phyloP scores from a whole-genome alignment of 2,888 invertebrate genomes.

The Pheosia gnoma region DNA sequence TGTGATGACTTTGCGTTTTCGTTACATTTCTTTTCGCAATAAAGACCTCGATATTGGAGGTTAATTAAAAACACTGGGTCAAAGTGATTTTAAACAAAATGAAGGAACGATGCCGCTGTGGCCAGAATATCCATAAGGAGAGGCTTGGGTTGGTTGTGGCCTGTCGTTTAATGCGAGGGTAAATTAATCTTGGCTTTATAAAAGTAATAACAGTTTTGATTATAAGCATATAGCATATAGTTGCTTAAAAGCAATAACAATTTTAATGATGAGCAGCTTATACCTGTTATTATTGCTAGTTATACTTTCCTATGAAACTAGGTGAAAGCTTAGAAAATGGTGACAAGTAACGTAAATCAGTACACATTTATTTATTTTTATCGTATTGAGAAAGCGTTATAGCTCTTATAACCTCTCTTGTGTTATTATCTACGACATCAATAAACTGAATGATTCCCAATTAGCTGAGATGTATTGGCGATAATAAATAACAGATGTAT shows the following conservation, averaged over 20 bases:
- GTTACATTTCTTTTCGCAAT: constrained; percentile 64
- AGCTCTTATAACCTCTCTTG: background rate
- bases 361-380: background rate
- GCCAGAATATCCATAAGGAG: background rate
- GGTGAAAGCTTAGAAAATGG: too few relatives aligned
- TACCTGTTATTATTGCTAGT: too few relatives aligned
- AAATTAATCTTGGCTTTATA: too few relatives aligned
- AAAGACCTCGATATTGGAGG: constrained; percentile 53
- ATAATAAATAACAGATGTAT: constrained; percentile 52
- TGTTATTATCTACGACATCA: constrained; percentile 38
- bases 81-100: background rate
- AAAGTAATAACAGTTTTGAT: too few relatives aligned
- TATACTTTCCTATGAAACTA: too few relatives aligned
- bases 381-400: background rate
- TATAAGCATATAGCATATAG: too few relatives aligned
- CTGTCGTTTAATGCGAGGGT: too few relatives aligned
- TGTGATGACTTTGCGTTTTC: constrained; percentile 62
- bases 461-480: constrained; percentile 53
- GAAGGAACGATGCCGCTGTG: background rate
- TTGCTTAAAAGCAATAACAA: too few relatives aligned
- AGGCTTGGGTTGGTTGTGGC: too few relatives aligned
- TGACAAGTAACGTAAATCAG: too few relatives aligned
- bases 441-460: constrained; percentile 57
- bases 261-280: too few relatives aligned
- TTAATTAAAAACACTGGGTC: constrained; percentile 46